Percentiles rank a stretch among this genome's conserved stretches.
Evolutionary conservation across 2,113 vertebrate species (phyloP).

Genomic region (Periophthalmodon schlosseri): DNA sequence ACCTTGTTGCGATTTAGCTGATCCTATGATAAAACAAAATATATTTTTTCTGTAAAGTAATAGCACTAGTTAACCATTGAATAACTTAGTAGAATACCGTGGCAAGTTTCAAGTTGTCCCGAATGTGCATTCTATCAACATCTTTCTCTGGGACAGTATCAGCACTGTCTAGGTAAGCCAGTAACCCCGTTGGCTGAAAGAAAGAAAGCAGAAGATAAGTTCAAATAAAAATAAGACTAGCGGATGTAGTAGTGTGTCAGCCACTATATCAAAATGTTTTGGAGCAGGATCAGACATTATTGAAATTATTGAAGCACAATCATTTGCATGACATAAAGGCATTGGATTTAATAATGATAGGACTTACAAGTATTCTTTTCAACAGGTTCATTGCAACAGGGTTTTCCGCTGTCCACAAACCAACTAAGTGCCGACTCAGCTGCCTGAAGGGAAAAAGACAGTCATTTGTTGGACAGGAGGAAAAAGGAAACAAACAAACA

Average conservation of each 20-base stretch:
- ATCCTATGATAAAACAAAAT: slow-evolving; percentile 77
- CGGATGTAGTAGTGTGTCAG: background rate
- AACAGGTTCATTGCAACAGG: slow-evolving; percentile 90
- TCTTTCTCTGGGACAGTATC: slow-evolving; percentile 95
- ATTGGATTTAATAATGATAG: background rate
- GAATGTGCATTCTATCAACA: slow-evolving; percentile 93
- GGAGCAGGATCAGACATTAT: slow-evolving; percentile 10
- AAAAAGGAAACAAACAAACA: background rate
- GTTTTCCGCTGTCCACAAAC: slow-evolving; percentile 97
- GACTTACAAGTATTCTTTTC: slow-evolving; percentile 96
- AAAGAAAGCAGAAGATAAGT: background rate
- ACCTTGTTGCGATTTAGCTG: slow-evolving; percentile 94
- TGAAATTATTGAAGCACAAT: background rate
- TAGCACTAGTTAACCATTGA: background rate
- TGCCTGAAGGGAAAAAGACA: slow-evolving; percentile 79
- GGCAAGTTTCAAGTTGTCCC: slow-evolving; percentile 97
- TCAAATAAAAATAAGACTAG: background rate
- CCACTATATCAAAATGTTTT: slow-evolving; percentile 25
- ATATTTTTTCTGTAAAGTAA: background rate
- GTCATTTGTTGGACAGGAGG: background rate
- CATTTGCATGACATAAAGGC: background rate
- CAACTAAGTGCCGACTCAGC: slow-evolving; percentile 97
- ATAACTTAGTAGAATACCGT: slow-evolving; percentile 77
- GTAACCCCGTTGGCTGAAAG: slow-evolving; percentile 87
- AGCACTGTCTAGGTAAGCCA: slow-evolving; percentile 91